Evolutionary conservation across 2,113 vertebrate genomes (phyloP).

Genomic region (Chelonoidis abingdonii): DNA sequence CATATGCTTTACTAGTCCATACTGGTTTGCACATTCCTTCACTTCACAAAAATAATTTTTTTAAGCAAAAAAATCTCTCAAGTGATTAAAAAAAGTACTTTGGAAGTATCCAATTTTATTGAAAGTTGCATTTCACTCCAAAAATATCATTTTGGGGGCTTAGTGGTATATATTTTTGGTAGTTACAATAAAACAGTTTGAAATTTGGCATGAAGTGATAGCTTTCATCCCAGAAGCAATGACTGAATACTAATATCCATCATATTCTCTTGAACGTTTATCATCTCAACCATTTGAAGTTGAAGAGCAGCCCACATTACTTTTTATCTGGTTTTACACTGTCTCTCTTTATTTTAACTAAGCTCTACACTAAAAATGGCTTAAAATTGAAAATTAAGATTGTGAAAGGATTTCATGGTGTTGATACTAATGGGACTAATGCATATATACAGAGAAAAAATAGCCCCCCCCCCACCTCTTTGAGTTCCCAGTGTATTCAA

Average conservation of each 20-base stretch:
- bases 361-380: not conserved
- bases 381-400: not conserved
- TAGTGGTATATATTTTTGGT: slow-evolving; percentile 40
- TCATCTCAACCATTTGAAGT: not conserved
- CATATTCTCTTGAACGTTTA: not conserved
- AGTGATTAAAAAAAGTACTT: slow-evolving; percentile 46
- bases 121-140: slow-evolving; percentile 32
- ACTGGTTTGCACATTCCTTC: slow-evolving; percentile 71
- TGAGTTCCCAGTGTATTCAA: not conserved
- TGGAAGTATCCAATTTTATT: slow-evolving; percentile 59
- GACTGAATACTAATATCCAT: not conserved
- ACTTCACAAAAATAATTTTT: slow-evolving; percentile 45
- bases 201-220: slow-evolving; percentile 15
- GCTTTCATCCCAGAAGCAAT: not conserved
- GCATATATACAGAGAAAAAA: not conserved
- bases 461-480: not conserved
- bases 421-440: not conserved
- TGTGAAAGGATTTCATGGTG: not conserved
- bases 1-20: slow-evolving; percentile 71
- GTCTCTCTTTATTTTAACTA: not conserved
- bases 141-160: slow-evolving; percentile 57
- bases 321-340: not conserved
- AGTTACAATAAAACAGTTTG: slow-evolving; percentile 39
- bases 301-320: not conserved
- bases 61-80: not conserved